These are phyloP conservation scores for Cephus rjabovi DNA, from an alignment of 2,888 invertebrate species.

Conservation along the genomic window DNA sequence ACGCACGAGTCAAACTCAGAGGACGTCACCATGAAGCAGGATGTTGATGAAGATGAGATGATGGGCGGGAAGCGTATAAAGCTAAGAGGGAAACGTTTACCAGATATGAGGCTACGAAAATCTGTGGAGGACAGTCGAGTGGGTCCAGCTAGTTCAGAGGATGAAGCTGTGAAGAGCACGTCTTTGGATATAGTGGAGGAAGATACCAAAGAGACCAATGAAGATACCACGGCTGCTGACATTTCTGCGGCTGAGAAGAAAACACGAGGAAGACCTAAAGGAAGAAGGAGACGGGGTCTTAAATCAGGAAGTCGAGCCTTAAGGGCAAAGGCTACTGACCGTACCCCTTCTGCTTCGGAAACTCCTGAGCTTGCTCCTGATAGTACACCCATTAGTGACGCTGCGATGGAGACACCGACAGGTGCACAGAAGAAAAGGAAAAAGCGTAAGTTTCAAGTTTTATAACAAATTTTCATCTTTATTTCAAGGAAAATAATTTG, in stretches of 20 bases:
- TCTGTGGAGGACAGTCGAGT: constrained; percentile 59
- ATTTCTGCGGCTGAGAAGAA: constrained; percentile 26
- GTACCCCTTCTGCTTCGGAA: constrained; percentile 11
- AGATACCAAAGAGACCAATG: constrained; percentile 29
- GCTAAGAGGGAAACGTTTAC: constrained; percentile 48
- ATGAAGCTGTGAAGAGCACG: constrained; percentile 38
- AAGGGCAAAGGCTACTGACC: constrained; percentile 33
- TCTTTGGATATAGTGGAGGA: constrained; percentile 7
- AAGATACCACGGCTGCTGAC: constrained; percentile 36
- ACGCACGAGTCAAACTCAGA: constrained; percentile 58
- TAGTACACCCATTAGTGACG: constrained; percentile 9
- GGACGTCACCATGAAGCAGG: constrained; percentile 67
- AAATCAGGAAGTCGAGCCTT: constrained; percentile 32
- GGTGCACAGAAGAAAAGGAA: constrained; percentile 47
- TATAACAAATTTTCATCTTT: neutral
- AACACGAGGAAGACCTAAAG: constrained; percentile 36
- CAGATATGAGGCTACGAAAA: constrained; percentile 55
- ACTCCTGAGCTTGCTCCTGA: neutral
- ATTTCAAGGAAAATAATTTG: neutral
- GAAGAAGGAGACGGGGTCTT: constrained; percentile 44
- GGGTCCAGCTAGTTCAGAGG: constrained; percentile 55
- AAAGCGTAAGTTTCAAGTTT: constrained; percentile 38
- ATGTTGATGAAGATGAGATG: constrained; percentile 51
- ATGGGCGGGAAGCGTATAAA: constrained; percentile 58
- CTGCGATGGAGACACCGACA: constrained; percentile 6